Evolutionary conservation across 1,140 invertebrate genomes (phyloP).

Genomic region (Wasmannia auropunctata): DNA sequence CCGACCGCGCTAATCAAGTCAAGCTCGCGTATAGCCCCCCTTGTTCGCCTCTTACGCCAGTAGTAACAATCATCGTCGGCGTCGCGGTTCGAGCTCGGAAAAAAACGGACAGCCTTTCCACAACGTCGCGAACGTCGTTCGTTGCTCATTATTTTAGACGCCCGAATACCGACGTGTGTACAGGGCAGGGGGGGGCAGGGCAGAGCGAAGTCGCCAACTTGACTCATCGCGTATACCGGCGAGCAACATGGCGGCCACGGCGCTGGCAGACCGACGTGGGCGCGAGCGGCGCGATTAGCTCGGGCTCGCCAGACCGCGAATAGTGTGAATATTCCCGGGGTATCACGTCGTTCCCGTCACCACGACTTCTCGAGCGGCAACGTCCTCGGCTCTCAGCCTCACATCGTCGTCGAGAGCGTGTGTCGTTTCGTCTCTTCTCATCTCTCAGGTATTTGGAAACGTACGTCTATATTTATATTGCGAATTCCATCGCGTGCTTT

Average conservation of each 20-base stretch:
- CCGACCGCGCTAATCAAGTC: neutral
- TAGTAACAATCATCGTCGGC: neutral
- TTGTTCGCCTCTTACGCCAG: neutral
- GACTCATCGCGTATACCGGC: neutral
- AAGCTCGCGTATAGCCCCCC: too few species aligned
- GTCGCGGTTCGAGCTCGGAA: neutral
- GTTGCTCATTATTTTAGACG: neutral
- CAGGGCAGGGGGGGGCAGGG: too few species aligned
- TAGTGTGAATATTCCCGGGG: neutral
- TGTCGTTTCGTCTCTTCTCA: neutral
- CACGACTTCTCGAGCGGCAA: neutral
- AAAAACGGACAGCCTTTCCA: neutral
- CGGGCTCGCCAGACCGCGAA: neutral
- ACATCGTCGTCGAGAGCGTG: neutral
- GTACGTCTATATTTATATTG: slow-evolving; percentile 26
- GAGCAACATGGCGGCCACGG: neutral
- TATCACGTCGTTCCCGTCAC: neutral
- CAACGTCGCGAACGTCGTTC: neutral
- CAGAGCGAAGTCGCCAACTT: neutral
- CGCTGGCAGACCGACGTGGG: too few species aligned
- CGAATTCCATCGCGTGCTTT: neutral
- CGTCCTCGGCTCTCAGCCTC: neutral
- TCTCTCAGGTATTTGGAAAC: neutral
- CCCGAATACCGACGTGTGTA: too few species aligned
- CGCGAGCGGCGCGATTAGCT: neutral